Evolutionary conservation across 1,140 invertebrate genomes (phyloP).

Genomic region (Apis florea): DNA sequence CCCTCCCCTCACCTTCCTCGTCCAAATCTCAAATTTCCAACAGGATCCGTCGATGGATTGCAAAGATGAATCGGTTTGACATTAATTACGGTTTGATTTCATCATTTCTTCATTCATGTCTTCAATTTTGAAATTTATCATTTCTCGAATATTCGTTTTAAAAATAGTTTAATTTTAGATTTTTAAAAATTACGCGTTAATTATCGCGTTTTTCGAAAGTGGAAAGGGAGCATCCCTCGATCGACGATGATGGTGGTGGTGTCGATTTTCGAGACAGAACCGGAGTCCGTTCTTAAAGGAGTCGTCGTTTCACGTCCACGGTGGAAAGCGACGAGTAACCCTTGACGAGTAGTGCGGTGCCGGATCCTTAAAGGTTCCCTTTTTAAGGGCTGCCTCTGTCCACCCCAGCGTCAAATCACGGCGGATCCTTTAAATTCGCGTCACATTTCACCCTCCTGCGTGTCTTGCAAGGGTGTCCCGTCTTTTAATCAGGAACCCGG

Average conservation of each 20-base stretch:
- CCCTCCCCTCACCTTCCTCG: too few species aligned
- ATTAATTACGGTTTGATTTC: too few species aligned
- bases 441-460: constrained; percentile 75
- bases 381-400: constrained; percentile 76
- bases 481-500: constrained; percentile 77
- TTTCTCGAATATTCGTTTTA: too few species aligned
- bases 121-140: too few species aligned
- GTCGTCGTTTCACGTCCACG: constrained; percentile 47
- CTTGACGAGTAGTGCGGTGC: constrained; percentile 63
- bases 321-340: constrained; percentile 64
- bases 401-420: constrained; percentile 75
- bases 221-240: not conserved
- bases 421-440: constrained; percentile 79
- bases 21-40: too few species aligned
- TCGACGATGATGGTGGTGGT: not conserved
- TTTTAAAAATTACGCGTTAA: too few species aligned
- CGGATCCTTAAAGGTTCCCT: constrained; percentile 73
- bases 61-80: too few species aligned
- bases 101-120: too few species aligned
- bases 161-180: too few species aligned
- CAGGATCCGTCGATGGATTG: too few species aligned
- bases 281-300: constrained; percentile 29
- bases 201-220: too few species aligned
- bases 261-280: constrained; percentile 42
- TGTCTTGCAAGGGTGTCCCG: constrained; percentile 62